phyloP scores from a whole-genome alignment of 1,140 invertebrate species.

The Euwallacea fornicatus region DNA sequence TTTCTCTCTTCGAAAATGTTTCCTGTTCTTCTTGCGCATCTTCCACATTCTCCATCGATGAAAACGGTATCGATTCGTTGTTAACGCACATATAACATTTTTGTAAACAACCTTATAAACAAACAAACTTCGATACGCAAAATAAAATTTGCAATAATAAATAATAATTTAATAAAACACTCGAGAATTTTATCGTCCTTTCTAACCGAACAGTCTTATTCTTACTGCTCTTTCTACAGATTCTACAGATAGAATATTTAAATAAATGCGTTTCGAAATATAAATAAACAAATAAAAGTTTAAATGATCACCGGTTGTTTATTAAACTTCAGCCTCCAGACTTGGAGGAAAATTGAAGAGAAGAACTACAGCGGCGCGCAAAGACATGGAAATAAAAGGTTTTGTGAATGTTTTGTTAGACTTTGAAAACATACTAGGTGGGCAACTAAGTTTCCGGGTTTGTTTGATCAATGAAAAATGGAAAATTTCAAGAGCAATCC shows the following conservation, averaged over 20 bases:
- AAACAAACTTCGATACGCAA: not conserved
- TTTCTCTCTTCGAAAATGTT: not conserved
- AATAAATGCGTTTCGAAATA: too few species aligned
- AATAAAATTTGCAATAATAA: not conserved
- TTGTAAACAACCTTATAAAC: not conserved
- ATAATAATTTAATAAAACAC: too few species aligned
- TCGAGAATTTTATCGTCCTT: not conserved
- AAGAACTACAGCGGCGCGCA: not conserved
- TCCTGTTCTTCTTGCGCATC: not conserved
- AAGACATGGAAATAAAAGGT: not conserved
- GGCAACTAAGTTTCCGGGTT: too few species aligned
- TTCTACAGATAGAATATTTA: not conserved
- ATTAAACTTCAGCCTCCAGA: not conserved
- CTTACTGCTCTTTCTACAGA: not conserved
- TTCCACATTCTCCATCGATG: not conserved
- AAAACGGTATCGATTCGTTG: not conserved
- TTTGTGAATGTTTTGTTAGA: not conserved
- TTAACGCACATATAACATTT: not conserved
- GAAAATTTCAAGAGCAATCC: too few species aligned
- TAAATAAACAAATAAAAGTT: not conserved
- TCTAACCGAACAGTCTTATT: not conserved
- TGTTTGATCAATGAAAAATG: too few species aligned
- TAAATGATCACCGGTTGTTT: not conserved
- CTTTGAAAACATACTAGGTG: not conserved
- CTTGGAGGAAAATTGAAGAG: not conserved